phyloP scores from a whole-genome alignment of 1,140 invertebrate genomes.

The Rhizoglyphus robini region DNA sequence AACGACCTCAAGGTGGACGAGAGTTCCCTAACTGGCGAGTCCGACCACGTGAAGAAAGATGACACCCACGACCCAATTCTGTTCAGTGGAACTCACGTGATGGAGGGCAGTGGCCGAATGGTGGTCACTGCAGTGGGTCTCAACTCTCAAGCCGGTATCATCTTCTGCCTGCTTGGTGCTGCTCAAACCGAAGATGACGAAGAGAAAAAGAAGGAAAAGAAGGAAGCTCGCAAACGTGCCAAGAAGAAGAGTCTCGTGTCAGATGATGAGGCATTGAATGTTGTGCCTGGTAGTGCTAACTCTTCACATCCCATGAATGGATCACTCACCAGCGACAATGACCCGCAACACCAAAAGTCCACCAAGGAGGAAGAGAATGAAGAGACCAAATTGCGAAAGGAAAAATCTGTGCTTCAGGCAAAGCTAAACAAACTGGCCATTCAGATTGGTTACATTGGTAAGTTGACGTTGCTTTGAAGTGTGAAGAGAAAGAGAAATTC shows the following conservation, averaged over 20 bases:
- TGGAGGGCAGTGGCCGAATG: slow-evolving; percentile 99
- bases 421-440: slow-evolving; percentile 97
- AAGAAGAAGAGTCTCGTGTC: slow-evolving; percentile 25
- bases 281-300: background rate
- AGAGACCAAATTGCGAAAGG: background rate
- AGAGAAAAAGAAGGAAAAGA: slow-evolving; percentile 82
- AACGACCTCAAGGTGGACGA: slow-evolving; percentile 98
- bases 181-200: slow-evolving; percentile 80
- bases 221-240: slow-evolving; percentile 35
- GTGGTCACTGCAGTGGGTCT: slow-evolving; percentile 94
- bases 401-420: slow-evolving; percentile 89
- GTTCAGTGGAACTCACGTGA: slow-evolving; percentile 95
- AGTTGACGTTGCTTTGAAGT: slow-evolving; percentile 13
- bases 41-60: slow-evolving; percentile 95
- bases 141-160: slow-evolving; percentile 98
- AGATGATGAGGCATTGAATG: background rate
- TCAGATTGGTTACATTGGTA: slow-evolving; percentile 94
- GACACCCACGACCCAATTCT: slow-evolving; percentile 82
- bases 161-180: slow-evolving; percentile 92
- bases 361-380: background rate
- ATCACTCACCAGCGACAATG: slow-evolving; percentile 18
- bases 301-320: background rate
- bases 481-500: background rate
- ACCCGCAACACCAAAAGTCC: slow-evolving; percentile 17
- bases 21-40: slow-evolving; percentile 94